Evolutionary conservation across 2,797 vertebrate species (phyloP).

Genomic region (Hippoglossus hippoglossus): DNA sequence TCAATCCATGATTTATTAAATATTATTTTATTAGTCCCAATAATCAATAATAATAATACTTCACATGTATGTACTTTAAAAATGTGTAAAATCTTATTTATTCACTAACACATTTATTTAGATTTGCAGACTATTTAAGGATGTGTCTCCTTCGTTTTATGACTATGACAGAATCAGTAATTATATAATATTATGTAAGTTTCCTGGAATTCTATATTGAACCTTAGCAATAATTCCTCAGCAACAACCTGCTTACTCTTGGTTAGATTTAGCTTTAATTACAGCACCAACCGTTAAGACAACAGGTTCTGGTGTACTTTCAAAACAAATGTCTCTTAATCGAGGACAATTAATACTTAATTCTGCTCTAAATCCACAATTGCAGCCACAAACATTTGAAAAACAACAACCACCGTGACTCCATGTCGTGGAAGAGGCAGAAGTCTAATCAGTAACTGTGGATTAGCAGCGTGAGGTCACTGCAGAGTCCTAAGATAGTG

Average conservation of each 20-base stretch:
- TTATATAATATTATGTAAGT: not conserved
- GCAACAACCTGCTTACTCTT: too few relatives aligned
- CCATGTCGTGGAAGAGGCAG: not conserved
- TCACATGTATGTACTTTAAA: not conserved
- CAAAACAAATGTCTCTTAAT: too few relatives aligned
- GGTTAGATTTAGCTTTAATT: too few relatives aligned
- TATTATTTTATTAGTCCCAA: not conserved
- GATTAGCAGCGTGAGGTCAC: slow-evolving; percentile 4
- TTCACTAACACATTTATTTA: not conserved
- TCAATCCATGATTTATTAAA: not conserved
- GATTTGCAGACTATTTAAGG: not conserved
- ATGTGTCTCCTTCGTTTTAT: not conserved
- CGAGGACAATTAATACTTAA: too few relatives aligned
- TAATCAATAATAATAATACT: too few relatives aligned
- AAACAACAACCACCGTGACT: too few relatives aligned
- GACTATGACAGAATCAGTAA: not conserved
- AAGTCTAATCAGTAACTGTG: not conserved
- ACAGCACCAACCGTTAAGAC: too few relatives aligned
- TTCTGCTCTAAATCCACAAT: too few relatives aligned
- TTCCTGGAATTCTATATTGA: too few relatives aligned
- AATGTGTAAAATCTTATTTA: not conserved
- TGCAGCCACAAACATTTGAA: too few relatives aligned
- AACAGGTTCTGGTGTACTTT: too few relatives aligned
- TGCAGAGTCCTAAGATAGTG: not conserved
- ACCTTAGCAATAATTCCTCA: too few relatives aligned